Evolutionary conservation across 2,888 invertebrate genomes (phyloP), one percentile per base, ranked within the genome.

Genomic region (Sacculina carcini): DNA sequence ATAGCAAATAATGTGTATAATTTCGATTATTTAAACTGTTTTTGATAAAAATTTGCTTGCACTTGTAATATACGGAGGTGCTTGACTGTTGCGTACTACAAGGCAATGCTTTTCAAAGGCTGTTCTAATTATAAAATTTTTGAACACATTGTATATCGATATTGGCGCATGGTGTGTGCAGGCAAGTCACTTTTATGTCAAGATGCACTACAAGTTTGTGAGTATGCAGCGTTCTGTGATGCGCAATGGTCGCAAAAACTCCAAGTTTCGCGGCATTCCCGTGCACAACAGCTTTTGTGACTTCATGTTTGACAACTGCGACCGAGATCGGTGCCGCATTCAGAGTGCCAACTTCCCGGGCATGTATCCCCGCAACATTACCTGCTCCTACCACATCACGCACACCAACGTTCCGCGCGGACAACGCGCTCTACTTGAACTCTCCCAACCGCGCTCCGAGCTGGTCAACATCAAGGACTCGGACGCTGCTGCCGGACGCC

Each of bases 261-360:
- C 71, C 54, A 78, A 78, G 54, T 80, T 79, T 74, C 69, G 82
- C 50, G 83, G 83, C 24, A 78, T 80, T 59, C 67, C 77, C 53
- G 75, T 79, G 48, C 71, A 76, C 19, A 79, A 77, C 56, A 78
- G 78, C 56, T 80, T 80, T 65, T 83, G 83, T 66, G 81, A 82
- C 68, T 73, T 80, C 59, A 53, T 54, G 48, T 72, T 82, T 60
- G 79, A 78, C 61, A 77, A 78, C 63, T 83, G 83, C 65, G 78
- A 78, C 65, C 71, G 74, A 53, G 64, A 69, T 44, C 65, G 67
- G 44, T 79, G 79, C 66, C 75, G 79, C 56, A 76, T 83, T 55
- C 80, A 83, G 66, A 84, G 84, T 21, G 86, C 86, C 10, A 87
- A 87, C 71, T 86, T 81, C 66, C 85, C 85, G 12, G 86, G 86